phyloP scores from a whole-genome alignment of 2,888 invertebrate species.

The Calliopum simillimum region DNA sequence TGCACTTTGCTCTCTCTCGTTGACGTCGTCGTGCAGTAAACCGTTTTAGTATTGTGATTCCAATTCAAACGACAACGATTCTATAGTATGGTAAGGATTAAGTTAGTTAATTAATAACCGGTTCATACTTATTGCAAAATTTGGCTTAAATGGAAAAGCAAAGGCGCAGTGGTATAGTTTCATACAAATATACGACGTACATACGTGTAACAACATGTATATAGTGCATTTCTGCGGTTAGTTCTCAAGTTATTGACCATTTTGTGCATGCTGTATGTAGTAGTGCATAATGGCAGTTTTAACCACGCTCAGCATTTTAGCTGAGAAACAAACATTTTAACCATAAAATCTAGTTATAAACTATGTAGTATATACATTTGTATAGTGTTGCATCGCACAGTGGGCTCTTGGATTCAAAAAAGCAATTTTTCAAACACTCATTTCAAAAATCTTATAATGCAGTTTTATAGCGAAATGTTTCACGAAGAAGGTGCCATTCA shows the following conservation, averaged over 20 bases:
- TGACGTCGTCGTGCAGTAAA: background rate
- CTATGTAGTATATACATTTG: background rate
- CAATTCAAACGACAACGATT: background rate
- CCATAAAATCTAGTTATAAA: slow-evolving; percentile 36
- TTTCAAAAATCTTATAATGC: too few relatives aligned
- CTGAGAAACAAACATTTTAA: slow-evolving; percentile 28
- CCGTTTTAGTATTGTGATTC: background rate
- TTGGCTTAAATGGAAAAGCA: slow-evolving; percentile 7
- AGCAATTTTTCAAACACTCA: too few relatives aligned
- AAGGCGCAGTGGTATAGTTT: background rate
- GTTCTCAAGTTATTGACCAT: slow-evolving; percentile 16
- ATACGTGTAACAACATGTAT: background rate
- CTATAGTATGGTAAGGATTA: slow-evolving; percentile 38
- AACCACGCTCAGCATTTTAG: background rate
- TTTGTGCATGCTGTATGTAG: background rate
- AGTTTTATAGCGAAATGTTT: too few relatives aligned
- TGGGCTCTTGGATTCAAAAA: too few relatives aligned
- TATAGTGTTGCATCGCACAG: too few relatives aligned
- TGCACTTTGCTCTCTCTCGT: too few relatives aligned
- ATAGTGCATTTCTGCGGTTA: background rate
- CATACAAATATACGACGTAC: background rate
- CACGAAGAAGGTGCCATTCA: too few relatives aligned
- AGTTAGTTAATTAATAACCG: slow-evolving; percentile 45
- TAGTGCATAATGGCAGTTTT: background rate
- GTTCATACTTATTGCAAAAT: slow-evolving; percentile 40